Base-by-base conservation (phyloP, 2,888 invertebrate species). In the Agrilus mali region DNA sequence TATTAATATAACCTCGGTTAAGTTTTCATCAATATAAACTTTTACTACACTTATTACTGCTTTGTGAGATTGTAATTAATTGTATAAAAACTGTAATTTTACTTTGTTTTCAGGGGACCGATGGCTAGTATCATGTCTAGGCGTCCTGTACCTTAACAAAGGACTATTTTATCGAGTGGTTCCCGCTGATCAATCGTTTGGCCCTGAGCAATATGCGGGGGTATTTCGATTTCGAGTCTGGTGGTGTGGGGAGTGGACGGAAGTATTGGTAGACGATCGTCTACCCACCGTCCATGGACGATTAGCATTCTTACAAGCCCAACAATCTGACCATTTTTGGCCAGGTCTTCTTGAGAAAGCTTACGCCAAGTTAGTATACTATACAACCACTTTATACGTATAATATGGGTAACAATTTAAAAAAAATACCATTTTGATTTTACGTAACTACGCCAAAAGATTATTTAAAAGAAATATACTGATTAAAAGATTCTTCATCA, bases 211-310 rank as follows among this genome's bases (percentile, higher is more conserved):
- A 13, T 83, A 84, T 56, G 77, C 82, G 36, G 89, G 89, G 1
- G 80, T 88, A 14, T 89, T 87, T 68, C 80, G 92, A 51, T 93
- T 93, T 67, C 80, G 90, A 0, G 67, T 93, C 16, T 93, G 90
- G 90, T 90, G 90, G 88, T 89, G 88, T 59, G 92, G 90, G 4
- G 86, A 89, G 61, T 93, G 92, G 92, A 80, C 84, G 20, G 92
- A 92, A 63, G 85, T 86, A 31, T 70, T 90, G 40, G 87, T 93
- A 14, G 92, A 93, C 63, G 93, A 93, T 65, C 75, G 88, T 16
- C 71, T 93, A 47, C 92, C 92, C 6, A 89, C 89, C 0, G 86
- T 90, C 35, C 85, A 87, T 60, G 88, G 87, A 8, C 77, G 84
- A 50, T 71, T 92, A 48, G 87, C 88, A 33, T 93, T 93, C 66